Evolutionary conservation across 2,888 invertebrate genomes (phyloP), one percentile per base, ranked within the genome.

Genomic region (Chrysotoxum bicinctum): DNA sequence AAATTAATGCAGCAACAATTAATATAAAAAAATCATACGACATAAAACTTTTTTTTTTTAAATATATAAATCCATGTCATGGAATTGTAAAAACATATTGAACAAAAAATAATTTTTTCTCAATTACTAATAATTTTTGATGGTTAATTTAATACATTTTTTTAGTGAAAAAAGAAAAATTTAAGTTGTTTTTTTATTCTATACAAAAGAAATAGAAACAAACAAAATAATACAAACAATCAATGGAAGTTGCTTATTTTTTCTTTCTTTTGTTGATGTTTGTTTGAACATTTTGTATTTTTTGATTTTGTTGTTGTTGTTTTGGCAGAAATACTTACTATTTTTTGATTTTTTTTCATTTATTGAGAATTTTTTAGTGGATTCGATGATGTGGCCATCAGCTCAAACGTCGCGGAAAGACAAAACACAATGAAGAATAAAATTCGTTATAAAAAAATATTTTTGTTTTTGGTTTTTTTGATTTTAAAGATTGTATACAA

Each of bases 381-480:
- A 90, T 89, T 91, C 91, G 90, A 89, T 85, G 81, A 87, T 89
- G 90, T 90, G 90, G 91, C 91, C 91, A 90, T 91, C 92, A 91
- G 91, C 91, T 91, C 91, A 92, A 91, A 91, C 91, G 92, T 92
- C 91, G 91, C 91, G 91, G 92, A 92, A 92, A 92, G 92, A 92
- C 92, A 92, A 92, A 92, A 91, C 91, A 92, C 92, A 92, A 92
- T 91, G 90, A 90, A 90, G 90, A 91, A 90, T 85, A 85, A 85
- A 81, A 85, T 81, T 85, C 76, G 81, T 85, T 85, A 85, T 85
- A 90, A 89, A 90, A 88, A 87, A 87, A 54, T 40, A 50, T 58
- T 76, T 78, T 70, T 66, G 50, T 56, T 75, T 69, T 84, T 56
- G 70, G 72, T 78, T 89, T 87, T 79, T 87, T 84, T 87, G n/a